Percentiles rank a stretch among this genome's conserved stretches.
Conservation (phyloP, 37 sponge, comb jelly and placozoan species). For the Petrosia ficiformis region DNA sequence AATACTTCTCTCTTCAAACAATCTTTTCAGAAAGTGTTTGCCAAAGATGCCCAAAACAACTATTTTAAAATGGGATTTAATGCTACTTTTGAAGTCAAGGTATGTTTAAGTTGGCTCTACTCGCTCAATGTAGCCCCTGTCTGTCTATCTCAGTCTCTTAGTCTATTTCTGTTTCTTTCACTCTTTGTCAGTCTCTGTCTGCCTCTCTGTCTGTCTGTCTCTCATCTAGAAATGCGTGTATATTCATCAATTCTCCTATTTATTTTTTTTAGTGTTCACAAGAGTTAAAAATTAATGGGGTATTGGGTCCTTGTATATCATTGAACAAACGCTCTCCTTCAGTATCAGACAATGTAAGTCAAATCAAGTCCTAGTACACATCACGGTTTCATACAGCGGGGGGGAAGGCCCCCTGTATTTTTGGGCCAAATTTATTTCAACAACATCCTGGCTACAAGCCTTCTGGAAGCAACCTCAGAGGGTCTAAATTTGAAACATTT, state of each 20-base stretch:
- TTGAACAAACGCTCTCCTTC: conserved; percentile 65
- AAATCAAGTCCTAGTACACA: neutral
- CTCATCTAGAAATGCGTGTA: no score
- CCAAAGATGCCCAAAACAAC: conserved; percentile 83
- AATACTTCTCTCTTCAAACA: conserved; percentile 98
- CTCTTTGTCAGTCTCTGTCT: no score
- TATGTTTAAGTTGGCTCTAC: neutral
- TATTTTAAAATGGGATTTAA: conserved; percentile 92
- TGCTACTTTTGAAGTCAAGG: conserved; percentile 94
- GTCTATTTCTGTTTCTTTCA: no score
- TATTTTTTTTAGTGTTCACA: conserved; percentile 58
- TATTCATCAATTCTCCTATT: conserved; percentile 7
- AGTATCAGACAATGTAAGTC: conserved; percentile 88
- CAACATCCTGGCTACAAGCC: no score
- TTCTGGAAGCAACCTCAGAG: no score
- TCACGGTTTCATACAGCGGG: no score
- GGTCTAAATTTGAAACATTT: no score
- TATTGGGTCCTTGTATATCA: conserved; percentile 91
- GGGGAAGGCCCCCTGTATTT: no score
- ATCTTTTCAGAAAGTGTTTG: conserved; percentile 94
- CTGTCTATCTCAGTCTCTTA: no score
- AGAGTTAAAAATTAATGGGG: conserved; percentile 89
- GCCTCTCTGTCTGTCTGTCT: no score
- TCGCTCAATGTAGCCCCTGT: no score
- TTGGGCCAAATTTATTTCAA: no score